Conservation (phyloP, 2,888 invertebrate genomes). For the Bellardia bayeri region DNA sequence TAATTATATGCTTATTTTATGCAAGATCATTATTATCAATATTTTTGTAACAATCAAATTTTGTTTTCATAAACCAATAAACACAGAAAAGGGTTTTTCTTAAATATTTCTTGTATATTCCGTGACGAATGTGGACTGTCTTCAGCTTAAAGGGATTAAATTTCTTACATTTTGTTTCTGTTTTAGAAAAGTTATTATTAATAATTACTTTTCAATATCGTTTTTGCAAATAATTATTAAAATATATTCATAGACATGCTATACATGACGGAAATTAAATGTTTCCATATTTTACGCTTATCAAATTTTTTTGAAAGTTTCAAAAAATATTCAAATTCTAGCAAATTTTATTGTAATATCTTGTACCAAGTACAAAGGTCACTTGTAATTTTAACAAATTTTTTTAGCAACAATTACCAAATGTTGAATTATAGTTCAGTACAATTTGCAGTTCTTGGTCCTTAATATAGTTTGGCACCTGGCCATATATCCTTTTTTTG, state of each 20-base stretch:
- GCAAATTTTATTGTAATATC: neutral
- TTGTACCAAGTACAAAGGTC: neutral
- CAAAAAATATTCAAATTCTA: constrained; percentile 2
- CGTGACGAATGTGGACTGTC: constrained; percentile 60
- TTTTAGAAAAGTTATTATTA: constrained; percentile 9
- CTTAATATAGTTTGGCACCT: too few species aligned
- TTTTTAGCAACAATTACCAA: neutral
- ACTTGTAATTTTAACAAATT: too few species aligned
- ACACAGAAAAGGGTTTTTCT: constrained; percentile 1
- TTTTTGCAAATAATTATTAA: constrained; percentile 17
- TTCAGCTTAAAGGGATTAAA: constrained; percentile 34
- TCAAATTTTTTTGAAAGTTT: neutral
- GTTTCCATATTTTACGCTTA: constrained; percentile 30
- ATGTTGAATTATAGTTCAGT: neutral
- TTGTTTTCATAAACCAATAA: constrained; percentile 8
- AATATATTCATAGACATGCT: constrained; percentile 56
- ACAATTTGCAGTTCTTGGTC: neutral
- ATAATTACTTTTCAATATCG: constrained; percentile 34
- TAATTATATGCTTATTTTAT: constrained; percentile 68
- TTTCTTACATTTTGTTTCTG: neutral
- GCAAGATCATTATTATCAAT: constrained; percentile 56
- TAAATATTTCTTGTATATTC: constrained; percentile 22
- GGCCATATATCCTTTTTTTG: constrained; percentile 22
- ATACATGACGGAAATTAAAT: neutral
- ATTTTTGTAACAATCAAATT: constrained; percentile 10